Conservation (phyloP, 2,797 vertebrate genomes). For the Protonibea diacanthus region DNA sequence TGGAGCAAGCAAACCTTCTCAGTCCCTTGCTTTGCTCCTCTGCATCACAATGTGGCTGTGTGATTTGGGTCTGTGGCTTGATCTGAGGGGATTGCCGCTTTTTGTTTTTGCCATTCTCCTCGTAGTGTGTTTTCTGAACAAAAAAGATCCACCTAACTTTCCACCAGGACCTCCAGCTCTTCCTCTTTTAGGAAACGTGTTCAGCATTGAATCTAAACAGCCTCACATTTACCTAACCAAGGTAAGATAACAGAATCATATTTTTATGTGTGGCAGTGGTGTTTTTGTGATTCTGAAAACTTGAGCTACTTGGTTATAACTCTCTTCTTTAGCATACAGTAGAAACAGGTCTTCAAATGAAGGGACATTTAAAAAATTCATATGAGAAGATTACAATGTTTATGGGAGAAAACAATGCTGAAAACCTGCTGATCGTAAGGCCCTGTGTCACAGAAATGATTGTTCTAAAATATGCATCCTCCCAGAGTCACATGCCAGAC, state of each 20-base stretch:
- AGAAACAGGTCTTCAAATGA: background rate
- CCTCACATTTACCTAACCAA: slow-evolving; percentile 88
- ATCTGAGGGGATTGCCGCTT: slow-evolving; percentile 67
- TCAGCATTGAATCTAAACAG: slow-evolving; percentile 83
- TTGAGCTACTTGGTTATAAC: background rate
- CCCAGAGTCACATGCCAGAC: slow-evolving; percentile 66
- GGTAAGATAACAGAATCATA: slow-evolving; percentile 77
- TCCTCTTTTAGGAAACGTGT: slow-evolving; percentile 88
- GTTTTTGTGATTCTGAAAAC: slow-evolving; percentile 8
- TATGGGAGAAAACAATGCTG: slow-evolving; percentile 11
- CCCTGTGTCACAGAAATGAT: background rate
- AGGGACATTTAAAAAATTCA: background rate
- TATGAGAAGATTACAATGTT: background rate
- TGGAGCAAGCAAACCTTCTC: slow-evolving; percentile 18
- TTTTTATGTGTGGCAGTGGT: background rate
- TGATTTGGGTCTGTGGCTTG: slow-evolving; percentile 61
- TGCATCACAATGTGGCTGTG: slow-evolving; percentile 66
- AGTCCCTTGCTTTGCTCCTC: slow-evolving; percentile 24
- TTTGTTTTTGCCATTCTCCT: slow-evolving; percentile 72
- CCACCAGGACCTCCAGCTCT: slow-evolving; percentile 86
- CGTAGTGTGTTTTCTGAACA: slow-evolving; percentile 71
- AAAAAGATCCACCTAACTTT: slow-evolving; percentile 84
- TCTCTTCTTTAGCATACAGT: background rate
- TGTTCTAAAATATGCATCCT: slow-evolving; percentile 38
- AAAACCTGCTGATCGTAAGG: slow-evolving; percentile 16